A percentile compares a stretch with the other conserved stretches of the same genome.
Evolutionary conservation across 2,797 vertebrate genomes (phyloP).

Genomic region (Allobates femoralis): DNA sequence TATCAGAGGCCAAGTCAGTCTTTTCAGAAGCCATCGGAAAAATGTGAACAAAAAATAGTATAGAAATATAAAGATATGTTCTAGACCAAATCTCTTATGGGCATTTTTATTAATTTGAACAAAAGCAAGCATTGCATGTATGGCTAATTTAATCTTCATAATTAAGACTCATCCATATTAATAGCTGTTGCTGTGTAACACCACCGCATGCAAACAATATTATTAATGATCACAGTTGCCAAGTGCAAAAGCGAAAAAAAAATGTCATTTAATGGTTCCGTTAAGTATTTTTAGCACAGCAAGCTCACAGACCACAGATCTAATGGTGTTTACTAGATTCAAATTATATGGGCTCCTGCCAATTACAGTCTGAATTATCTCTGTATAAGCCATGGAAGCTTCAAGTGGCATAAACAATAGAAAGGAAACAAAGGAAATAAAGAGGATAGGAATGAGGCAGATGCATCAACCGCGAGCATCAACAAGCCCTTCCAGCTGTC

Average conservation of each 20-base stretch:
- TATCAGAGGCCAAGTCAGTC: neutral
- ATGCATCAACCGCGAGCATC: neutral
- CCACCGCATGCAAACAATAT: conserved; percentile 63
- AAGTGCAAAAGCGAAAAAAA: conserved; percentile 57
- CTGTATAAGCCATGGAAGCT: conserved; percentile 75
- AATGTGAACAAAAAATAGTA: conserved; percentile 49
- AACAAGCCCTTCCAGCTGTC: conserved; percentile 76
- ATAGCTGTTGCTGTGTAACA: conserved; percentile 65
- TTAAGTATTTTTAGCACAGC: conserved; percentile 68
- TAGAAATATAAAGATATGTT: conserved; percentile 60
- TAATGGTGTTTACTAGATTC: conserved; percentile 39
- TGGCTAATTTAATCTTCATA: conserved; percentile 66
- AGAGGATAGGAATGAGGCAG: conserved; percentile 62
- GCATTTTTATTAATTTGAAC: conserved; percentile 52
- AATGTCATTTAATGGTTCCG: conserved; percentile 44
- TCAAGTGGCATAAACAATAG: conserved; percentile 63
- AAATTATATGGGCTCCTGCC: conserved; percentile 73
- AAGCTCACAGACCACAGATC: conserved; percentile 62
- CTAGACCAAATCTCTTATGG: conserved; percentile 50
- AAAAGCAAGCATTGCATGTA: conserved; percentile 64
- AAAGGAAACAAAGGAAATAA: conserved; percentile 54
- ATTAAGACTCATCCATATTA: conserved; percentile 70
- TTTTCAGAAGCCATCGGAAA: conserved; percentile 37
- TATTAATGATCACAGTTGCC: conserved; percentile 61
- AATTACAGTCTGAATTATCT: conserved; percentile 77